Evolutionary conservation across 2,113 vertebrate species (phyloP), one percentile per base, ranked within the genome.

Genomic region (Sinosuthora webbiana): DNA sequence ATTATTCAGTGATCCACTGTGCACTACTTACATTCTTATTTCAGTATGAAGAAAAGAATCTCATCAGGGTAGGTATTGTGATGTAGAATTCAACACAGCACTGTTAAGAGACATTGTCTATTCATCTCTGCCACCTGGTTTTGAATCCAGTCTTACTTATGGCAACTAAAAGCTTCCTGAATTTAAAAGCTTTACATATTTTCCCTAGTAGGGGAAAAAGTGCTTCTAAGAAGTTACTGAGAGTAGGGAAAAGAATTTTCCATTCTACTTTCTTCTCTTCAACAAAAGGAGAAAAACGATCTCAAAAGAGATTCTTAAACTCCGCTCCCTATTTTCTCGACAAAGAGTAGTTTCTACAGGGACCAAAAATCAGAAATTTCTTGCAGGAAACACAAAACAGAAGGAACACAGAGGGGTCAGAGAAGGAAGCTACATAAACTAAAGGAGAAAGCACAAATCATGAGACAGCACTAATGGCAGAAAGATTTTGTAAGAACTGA

Each of bases 41-140:
- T 90, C 39, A 64, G 42, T 41, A 44, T 16, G 53, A 96, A 96
- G 69, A 89, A 96, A 96, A 94, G 76, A 91, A 95, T 86, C 83
- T 90, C 95, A 87, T 89, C 76, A 78, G 87, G 70, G 84, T 56
- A 94, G 76, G 78, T 73, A 95, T 16, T 91, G 68, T 94, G 82
- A 92, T 90, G 45, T 59, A 77, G 68, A 95, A 94, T 92, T 92
- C 84, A 93, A 93, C 74, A 78, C 78, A 95, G 89, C 68, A 79
- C n/a, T 84, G 33, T 89, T 93, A 73, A 70, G 33, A 81, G 13
- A 73, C 52, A 85, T 63, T 90, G 76, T 93, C 83, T 87, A 85
- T 92, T 94, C 87, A 97, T 94, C 90, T 94, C 87, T 93, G 87
- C 94, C 93, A 85, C 92, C 96, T 95, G 81, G 60, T 73, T 97